A percentile compares a stretch with the other conserved stretches of the same genome.
Evolutionary conservation across 2,113 vertebrate genomes (phyloP).

Genomic region (Hydrolagus affinis): DNA sequence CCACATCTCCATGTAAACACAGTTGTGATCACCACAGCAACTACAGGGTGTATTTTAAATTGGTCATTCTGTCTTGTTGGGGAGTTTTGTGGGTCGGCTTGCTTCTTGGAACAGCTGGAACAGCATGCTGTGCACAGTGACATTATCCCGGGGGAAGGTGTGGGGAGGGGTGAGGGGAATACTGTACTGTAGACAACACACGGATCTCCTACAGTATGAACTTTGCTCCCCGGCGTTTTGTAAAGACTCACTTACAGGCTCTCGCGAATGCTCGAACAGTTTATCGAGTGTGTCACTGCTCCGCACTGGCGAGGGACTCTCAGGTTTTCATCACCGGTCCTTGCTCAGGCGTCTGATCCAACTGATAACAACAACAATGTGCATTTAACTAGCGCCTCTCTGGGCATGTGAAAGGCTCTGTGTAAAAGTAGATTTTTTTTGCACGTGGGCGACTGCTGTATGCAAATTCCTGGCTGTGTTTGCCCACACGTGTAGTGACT

Average conservation of each 20-base stretch:
- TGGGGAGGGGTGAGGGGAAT: not conserved
- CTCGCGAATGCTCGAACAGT: no score
- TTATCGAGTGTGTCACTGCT: no score
- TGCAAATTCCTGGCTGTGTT: no score
- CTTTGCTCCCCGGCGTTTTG: not conserved
- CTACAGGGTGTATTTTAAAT: not conserved
- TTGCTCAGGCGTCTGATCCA: no score
- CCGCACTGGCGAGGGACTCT: no score
- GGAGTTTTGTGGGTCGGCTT: not conserved
- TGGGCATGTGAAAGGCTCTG: no score
- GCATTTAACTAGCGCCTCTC: no score
- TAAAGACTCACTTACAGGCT: conserved; percentile 2
- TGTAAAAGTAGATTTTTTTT: no score
- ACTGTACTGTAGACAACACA: not conserved
- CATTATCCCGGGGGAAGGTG: not conserved
- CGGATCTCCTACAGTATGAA: not conserved
- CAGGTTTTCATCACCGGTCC: no score
- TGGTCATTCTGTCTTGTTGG: not conserved
- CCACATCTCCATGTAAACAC: not conserved
- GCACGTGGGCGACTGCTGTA: no score
- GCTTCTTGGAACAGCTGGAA: not conserved
- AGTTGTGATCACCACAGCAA: not conserved
- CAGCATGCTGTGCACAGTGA: not conserved
- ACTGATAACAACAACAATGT: no score
- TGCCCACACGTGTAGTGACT: no score